Conservation (phyloP, 2,888 invertebrate genomes). For the Morpho achilles region DNA sequence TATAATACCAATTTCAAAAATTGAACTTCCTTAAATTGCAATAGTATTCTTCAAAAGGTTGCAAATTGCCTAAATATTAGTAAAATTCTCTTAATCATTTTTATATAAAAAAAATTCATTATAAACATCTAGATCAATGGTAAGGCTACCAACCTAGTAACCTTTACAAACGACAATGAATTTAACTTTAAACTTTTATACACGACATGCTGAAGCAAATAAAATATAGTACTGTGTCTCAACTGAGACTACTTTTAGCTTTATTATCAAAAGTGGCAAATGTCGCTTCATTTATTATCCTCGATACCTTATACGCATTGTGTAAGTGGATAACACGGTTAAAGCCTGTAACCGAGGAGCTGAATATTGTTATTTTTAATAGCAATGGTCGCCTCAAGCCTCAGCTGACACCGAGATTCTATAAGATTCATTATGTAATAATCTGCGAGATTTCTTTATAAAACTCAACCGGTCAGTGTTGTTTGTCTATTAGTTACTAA, state of each 20-base stretch:
- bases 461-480: too few relatives aligned
- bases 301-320: conserved; percentile 35
- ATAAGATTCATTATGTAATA: too few relatives aligned
- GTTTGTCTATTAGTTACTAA: too few relatives aligned
- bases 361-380: conserved; percentile 39
- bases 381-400: conserved; percentile 53
- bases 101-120: too few relatives aligned
- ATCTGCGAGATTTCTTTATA: too few relatives aligned
- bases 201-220: background rate
- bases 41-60: too few relatives aligned
- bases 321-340: conserved; percentile 50
- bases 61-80: too few relatives aligned
- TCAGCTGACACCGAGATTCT: conserved; percentile 39
- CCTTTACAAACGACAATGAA: conserved; percentile 5
- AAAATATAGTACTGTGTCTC: background rate
- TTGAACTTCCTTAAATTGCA: too few relatives aligned
- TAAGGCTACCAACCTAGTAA: conserved; percentile 25
- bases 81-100: too few relatives aligned
- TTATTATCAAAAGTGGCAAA: conserved; percentile 2
- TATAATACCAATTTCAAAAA: too few relatives aligned
- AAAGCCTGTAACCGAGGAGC: conserved; percentile 31
- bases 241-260: background rate
- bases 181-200: background rate
- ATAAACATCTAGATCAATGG: conserved; percentile 26
- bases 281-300: conserved; percentile 3